Evolutionary conservation across 2,797 vertebrate species (phyloP).

Genomic region (Peromyscus melanophrys): DNA sequence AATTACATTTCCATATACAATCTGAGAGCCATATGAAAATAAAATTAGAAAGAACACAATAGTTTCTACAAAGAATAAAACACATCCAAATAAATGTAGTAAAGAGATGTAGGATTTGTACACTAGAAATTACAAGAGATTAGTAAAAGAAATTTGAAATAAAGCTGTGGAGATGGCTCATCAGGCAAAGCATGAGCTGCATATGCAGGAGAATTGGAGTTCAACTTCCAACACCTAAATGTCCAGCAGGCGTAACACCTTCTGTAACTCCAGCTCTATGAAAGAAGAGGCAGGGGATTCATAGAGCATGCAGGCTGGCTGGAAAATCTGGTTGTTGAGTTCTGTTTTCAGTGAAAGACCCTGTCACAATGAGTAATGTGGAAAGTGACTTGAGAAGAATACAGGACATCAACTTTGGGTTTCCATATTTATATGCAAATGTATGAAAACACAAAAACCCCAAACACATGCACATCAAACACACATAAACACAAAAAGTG

Average conservation of each 20-base stretch:
- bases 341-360: not conserved
- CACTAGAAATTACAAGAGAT: not conserved
- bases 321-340: too few species aligned
- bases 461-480: not conserved
- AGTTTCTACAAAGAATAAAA: not conserved
- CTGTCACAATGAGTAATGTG: not conserved
- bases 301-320: not conserved
- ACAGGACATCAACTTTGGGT: not conserved
- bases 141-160: not conserved
- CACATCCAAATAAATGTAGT: not conserved
- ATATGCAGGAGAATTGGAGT: not conserved
- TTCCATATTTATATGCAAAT: not conserved
- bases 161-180: not conserved
- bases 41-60: not conserved
- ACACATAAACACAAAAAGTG: not conserved
- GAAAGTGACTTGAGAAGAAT: not conserved
- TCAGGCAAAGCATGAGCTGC: not conserved
- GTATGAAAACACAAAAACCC: not conserved
- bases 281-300: not conserved
- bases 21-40: not conserved
- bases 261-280: not conserved
- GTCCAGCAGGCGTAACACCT: not conserved
- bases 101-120: not conserved
- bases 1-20: not conserved
- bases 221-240: not conserved